Evolutionary conservation across 2,888 invertebrate genomes (phyloP).

Genomic region (Aleiodes testaceus): DNA sequence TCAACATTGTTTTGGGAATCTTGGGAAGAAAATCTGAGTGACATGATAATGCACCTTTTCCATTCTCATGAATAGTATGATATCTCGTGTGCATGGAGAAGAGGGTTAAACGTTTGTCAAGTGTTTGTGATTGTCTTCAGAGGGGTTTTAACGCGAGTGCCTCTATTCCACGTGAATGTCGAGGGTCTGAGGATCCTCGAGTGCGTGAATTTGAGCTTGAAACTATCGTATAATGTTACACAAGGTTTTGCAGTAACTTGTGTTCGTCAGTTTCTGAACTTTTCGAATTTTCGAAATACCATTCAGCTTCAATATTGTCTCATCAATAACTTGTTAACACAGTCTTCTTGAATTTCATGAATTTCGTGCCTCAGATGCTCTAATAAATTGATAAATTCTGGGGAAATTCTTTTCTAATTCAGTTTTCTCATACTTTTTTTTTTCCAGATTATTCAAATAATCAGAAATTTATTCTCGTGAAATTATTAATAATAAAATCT

Average conservation of each 20-base stretch:
- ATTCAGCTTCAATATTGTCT: neutral
- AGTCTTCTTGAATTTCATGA: no score
- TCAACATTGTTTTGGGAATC: slow-evolving; percentile 4
- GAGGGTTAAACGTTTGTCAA: slow-evolving; percentile 30
- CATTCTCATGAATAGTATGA: neutral
- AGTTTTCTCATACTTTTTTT: no score
- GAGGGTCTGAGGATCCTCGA: slow-evolving; percentile 52
- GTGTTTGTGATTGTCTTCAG: slow-evolving; percentile 47
- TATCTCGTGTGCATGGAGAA: slow-evolving; percentile 33
- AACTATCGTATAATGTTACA: slow-evolving; percentile 57
- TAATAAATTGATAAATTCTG: no score
- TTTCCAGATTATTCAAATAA: no score
- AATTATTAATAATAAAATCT: no score
- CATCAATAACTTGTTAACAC: slow-evolving; percentile 1
- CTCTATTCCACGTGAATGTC: slow-evolving; percentile 49
- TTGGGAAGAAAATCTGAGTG: slow-evolving; percentile 27
- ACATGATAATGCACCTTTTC: slow-evolving; percentile 17
- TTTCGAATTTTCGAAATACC: slow-evolving; percentile 30
- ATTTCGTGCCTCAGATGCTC: no score
- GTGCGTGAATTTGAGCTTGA: slow-evolving; percentile 63
- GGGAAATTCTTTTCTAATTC: no score
- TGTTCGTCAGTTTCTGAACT: neutral
- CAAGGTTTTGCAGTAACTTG: slow-evolving; percentile 33
- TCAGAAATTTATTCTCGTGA: neutral
- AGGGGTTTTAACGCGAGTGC: slow-evolving; percentile 51